Conservation (phyloP, 2,797 vertebrate species). For the Echiichthys vipera region DNA sequence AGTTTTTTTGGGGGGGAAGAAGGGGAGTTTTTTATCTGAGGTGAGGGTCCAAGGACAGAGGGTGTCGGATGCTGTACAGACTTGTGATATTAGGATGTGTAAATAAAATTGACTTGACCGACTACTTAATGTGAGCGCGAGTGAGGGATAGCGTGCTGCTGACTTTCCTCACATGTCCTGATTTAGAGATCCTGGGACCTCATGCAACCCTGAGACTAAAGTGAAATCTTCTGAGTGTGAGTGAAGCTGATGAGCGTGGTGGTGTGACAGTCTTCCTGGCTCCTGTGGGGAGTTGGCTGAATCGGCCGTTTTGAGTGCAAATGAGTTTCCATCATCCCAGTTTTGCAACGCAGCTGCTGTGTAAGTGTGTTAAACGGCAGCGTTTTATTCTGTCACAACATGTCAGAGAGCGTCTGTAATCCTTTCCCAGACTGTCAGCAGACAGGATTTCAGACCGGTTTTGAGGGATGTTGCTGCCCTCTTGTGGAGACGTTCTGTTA, state of each 20-base stretch:
- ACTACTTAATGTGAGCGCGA: neutral
- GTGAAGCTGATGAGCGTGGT: conserved; percentile 30
- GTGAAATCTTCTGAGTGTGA: conserved; percentile 35
- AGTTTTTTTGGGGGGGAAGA: too few relatives aligned
- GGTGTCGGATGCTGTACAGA: neutral
- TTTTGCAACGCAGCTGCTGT: conserved; percentile 25
- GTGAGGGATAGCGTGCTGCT: neutral
- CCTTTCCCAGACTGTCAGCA: neutral
- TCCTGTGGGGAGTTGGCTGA: conserved; percentile 32
- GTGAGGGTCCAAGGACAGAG: neutral
- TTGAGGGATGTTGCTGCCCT: conserved; percentile 55
- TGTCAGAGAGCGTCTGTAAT: conserved; percentile 7
- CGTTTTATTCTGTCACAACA: conserved; percentile 11
- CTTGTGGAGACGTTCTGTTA: conserved; percentile 50
- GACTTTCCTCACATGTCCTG: conserved; percentile 23
- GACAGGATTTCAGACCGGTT: neutral
- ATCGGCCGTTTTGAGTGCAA: conserved; percentile 35
- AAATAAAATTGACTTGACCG: neutral
- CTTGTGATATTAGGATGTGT: accelerated
- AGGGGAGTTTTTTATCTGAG: neutral
- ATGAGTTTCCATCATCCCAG: conserved; percentile 18
- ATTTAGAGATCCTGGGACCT: conserved; percentile 39
- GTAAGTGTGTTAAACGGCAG: neutral
- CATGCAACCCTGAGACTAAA: neutral
- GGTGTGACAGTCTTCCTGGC: neutral